Percentiles rank a stretch among this genome's conserved stretches.
These are phyloP conservation scores for Eledone cirrhosa DNA, from an alignment of 2,888 invertebrate species.

Conservation along the genomic window DNA sequence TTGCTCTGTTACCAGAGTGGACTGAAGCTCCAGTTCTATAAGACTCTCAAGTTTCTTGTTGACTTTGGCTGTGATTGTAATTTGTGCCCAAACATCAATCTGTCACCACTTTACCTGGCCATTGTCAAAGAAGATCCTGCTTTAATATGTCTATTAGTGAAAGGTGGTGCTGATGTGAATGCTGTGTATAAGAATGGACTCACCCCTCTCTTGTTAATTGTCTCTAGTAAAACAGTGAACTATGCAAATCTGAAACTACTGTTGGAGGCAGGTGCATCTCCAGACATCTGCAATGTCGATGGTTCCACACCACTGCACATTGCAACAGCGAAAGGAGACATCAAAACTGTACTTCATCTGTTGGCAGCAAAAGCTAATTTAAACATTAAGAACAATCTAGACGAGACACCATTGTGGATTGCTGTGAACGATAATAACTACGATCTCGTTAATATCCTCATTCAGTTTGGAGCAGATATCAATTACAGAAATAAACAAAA, in stretches of 20 bases:
- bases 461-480: slow-evolving; percentile 47
- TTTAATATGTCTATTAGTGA: slow-evolving; percentile 46
- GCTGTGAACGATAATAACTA: slow-evolving; percentile 56
- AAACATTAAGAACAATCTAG: slow-evolving; percentile 47
- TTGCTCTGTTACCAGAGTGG: slow-evolving; percentile 46
- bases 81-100: slow-evolving; percentile 42
- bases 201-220: slow-evolving; percentile 48
- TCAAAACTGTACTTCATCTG: slow-evolving; percentile 48
- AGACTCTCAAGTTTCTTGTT: slow-evolving; percentile 45
- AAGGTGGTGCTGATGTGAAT: slow-evolving; percentile 52
- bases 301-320: slow-evolving; percentile 55
- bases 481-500: slow-evolving; percentile 42
- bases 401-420: slow-evolving; percentile 56
- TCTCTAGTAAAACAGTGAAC: slow-evolving; percentile 43
- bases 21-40: slow-evolving; percentile 44
- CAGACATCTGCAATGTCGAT: slow-evolving; percentile 44
- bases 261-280: slow-evolving; percentile 52
- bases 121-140: slow-evolving; percentile 50
- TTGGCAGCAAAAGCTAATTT: slow-evolving; percentile 51
- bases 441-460: slow-evolving; percentile 46
- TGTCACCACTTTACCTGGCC: slow-evolving; percentile 58
- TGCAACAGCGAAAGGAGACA: slow-evolving; percentile 54
- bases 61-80: slow-evolving; percentile 51
- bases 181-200: slow-evolving; percentile 42
- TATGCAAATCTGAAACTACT: slow-evolving; percentile 47